Evolutionary conservation across 1,140 invertebrate species (phyloP).

Genomic region (Euborellia annulipes): DNA sequence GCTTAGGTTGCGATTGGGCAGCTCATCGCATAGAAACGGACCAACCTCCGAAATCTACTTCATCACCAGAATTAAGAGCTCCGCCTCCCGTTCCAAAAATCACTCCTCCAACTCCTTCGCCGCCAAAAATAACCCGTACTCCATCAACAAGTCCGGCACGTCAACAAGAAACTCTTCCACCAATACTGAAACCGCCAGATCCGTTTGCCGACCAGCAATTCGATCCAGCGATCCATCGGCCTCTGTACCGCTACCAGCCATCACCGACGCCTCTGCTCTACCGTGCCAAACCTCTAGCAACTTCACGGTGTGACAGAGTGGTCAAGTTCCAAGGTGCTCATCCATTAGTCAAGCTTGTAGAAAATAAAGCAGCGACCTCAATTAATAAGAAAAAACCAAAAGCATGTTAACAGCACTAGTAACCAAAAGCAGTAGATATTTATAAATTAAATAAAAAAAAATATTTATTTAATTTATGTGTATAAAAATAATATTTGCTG

Average conservation of each 20-base stretch:
- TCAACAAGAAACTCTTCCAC: neutral
- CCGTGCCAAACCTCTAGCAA: conserved; percentile 18
- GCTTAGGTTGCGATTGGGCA: conserved; percentile 55
- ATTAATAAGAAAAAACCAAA: no score
- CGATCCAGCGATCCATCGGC: conserved; percentile 55
- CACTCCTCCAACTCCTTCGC: conserved; percentile 6
- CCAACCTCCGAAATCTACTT: conserved; percentile 30
- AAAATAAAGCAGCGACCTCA: no score
- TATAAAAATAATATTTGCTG: no score
- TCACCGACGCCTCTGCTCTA: conserved; percentile 17
- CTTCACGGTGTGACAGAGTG: conserved; percentile 10
- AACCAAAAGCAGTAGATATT: no score
- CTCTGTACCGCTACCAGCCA: conserved; percentile 60
- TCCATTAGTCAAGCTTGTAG: neutral
- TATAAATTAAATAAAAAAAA: no score
- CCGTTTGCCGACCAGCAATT: conserved; percentile 50
- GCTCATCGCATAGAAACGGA: conserved; percentile 48
- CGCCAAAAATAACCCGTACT: conserved; percentile 13
- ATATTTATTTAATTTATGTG: no score
- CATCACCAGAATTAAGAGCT: conserved; percentile 31
- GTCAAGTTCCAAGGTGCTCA: conserved; percentile 3
- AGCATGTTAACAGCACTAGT: no score
- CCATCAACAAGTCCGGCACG: no score
- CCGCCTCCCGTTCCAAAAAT: conserved; percentile 9
- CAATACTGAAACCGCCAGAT: conserved; percentile 3